Evolutionary conservation across 1,140 invertebrate species (phyloP), one percentile per base, ranked within the genome.

Genomic region (Ctenoplectra terminalis): DNA sequence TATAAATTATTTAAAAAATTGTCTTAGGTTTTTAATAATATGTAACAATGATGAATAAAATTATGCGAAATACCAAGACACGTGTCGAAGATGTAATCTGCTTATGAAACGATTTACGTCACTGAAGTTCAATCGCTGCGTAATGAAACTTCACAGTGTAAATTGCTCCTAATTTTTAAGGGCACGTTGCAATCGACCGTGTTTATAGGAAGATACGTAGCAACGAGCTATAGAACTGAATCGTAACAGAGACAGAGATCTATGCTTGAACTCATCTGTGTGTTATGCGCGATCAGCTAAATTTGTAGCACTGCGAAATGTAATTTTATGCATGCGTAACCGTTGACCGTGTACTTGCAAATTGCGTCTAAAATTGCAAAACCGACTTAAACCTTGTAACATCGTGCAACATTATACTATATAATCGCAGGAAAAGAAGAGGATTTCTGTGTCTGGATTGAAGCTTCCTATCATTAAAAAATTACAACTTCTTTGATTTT

Each of bases 271-370:
- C 8, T 52, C n/a, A 37, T 40, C 4, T 20, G 8, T 43, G 13
- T 58, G 37, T 71, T 58, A 56, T 40, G 52, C 50, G 23, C 26
- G 52, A 60, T 75, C 46, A 75, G 72, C 60, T 75, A 31, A 75
- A 64, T 52, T 64, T 40, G 46, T 23, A 64, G 31, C 20, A n/a
- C 31, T 52, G 46, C 34, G 0, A 8, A 72, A 50, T 40, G 17
- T 20, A 26, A 48, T 64, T 52, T 40, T 48, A 46, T n/a, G 20
- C 29, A 48, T 20, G 3, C 9, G 26, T n/a, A 58, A 46, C 11
- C 34, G 2, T 64, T n/a, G 9, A 46, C 15, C 23, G 43, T 13
- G 2, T 43, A 46, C 29, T 31, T 17, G 20, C 26, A 7, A 70
- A n/a, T 75, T 37, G 23, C 29, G 40, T 60, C n/a, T 29, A 7